Evolutionary conservation across 2,113 vertebrate species (phyloP).

Genomic region (Ondatra zibethicus): DNA sequence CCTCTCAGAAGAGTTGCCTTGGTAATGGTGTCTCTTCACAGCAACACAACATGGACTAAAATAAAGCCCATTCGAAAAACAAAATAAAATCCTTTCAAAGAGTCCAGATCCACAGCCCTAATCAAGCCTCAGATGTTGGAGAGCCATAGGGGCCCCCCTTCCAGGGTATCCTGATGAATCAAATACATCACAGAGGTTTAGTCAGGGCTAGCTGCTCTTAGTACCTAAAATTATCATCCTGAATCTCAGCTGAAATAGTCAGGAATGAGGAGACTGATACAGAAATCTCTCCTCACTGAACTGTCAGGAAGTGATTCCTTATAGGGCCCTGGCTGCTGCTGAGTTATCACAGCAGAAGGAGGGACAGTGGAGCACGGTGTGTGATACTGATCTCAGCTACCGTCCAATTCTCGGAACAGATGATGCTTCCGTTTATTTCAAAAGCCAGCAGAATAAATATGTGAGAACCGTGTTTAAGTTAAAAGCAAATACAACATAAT

Average conservation of each 20-base stretch:
- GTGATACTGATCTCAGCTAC: not conserved
- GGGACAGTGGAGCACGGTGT: not conserved
- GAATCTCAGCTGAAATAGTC: not conserved
- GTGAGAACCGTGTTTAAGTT: not conserved
- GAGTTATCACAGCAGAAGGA: not conserved
- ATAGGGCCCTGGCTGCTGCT: not conserved
- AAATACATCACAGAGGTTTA: not conserved
- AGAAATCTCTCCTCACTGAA: not conserved
- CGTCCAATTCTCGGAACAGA: not conserved
- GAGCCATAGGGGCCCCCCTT: not conserved
- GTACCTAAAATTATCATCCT: not conserved
- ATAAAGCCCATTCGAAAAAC: not conserved
- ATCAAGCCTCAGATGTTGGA: not conserved
- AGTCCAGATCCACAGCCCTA: not conserved
- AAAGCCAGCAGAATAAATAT: not conserved
- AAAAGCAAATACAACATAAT: not conserved
- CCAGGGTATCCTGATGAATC: not conserved
- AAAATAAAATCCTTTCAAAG: not conserved
- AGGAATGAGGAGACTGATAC: not conserved
- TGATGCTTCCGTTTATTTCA: slow-evolving; percentile 27
- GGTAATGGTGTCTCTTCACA: not conserved
- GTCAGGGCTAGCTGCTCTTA: not conserved
- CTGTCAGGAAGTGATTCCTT: not conserved
- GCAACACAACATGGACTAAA: not conserved
- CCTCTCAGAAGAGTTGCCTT: not conserved